Base-by-base conservation (phyloP, 2,888 invertebrate species). In the Chaetogeoica ovagalla region DNA sequence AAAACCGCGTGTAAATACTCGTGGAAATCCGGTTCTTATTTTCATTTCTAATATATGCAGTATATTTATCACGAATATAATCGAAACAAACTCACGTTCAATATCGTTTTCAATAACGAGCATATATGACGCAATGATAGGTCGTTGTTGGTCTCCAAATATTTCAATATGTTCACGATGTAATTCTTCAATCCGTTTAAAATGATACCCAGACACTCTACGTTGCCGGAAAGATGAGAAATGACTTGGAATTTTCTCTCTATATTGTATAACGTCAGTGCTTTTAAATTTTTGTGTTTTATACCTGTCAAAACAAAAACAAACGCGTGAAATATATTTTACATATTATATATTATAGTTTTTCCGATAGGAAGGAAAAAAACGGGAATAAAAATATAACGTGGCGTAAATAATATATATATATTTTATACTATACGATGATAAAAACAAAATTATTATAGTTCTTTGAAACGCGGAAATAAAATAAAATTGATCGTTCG, bases 171-270 rank as follows among this genome's bases (percentile, higher is more conserved):
- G 62, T 85, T 85, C 59, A 86, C 85, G 83, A 87, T 86, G 82
- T 86, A 85, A 19, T 84, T 83, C 48, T 87, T 85, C 69, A 89
- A 85, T n/a, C 87, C 88, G 52, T 87, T 86, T 82, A 89, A 86
- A 79, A 90, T 86, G 57, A 87, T 86, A n/a, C 88, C 87, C 57
- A 89, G 85, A 84, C 90, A 89, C 85, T 90, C 90, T 66, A 88
- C 87, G 84, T 90, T 90, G 81, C 86, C 85, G 11, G 89, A 88
- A 86, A 90, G 88, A 83, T 88, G 87, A 83, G 87, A 87, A 81
- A 90, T 86, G 15, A 88, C 87, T 81, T 87, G 86, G 83, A 90
- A 86, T 19, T 88, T 88, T 70, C 88, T 86, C 83, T 89, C 89
- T 11, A 85, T 84, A 75, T 85, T 85, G 73, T 81, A 76, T 39